These are phyloP conservation scores for Aporrectodea caliginosa DNA, from an alignment of 1,140 invertebrate species.

Conservation along the genomic window DNA sequence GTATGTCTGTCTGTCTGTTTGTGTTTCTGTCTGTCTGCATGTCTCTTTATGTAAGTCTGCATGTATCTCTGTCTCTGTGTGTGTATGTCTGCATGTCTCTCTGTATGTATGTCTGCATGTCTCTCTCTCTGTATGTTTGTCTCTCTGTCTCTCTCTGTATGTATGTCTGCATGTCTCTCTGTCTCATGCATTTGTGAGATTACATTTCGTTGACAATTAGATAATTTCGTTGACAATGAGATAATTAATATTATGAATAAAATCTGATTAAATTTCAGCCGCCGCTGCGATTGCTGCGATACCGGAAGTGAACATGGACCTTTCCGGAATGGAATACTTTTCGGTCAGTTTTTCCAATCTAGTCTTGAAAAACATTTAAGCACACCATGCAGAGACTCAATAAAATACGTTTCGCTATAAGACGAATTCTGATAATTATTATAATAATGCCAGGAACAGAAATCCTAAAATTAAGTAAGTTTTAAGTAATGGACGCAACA, in stretches of 20 bases:
- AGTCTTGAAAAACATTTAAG: no score
- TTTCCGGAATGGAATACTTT: neutral
- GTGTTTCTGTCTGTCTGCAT: neutral
- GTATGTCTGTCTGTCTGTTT: neutral
- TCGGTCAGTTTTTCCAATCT: neutral
- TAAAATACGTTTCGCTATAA: no score
- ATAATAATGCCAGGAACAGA: no score
- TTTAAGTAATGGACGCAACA: no score
- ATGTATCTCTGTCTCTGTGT: neutral
- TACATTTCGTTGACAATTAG: no score
- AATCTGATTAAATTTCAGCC: no score
- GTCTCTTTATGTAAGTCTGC: neutral
- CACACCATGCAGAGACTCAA: no score
- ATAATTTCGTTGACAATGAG: no score
- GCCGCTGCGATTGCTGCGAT: neutral
- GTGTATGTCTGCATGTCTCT: neutral
- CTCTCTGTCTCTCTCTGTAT: neutral
- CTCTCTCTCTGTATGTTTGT: neutral
- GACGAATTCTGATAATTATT: no score
- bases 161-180: neutral
- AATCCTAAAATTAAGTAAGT: no score
- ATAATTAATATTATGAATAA: no score
- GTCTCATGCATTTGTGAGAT: neutral
- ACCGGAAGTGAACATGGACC: neutral
- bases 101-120: neutral